Evolutionary conservation across 2,797 vertebrate genomes (phyloP), one percentile per base, ranked within the genome.

Genomic region (Luscinia luscinia): DNA sequence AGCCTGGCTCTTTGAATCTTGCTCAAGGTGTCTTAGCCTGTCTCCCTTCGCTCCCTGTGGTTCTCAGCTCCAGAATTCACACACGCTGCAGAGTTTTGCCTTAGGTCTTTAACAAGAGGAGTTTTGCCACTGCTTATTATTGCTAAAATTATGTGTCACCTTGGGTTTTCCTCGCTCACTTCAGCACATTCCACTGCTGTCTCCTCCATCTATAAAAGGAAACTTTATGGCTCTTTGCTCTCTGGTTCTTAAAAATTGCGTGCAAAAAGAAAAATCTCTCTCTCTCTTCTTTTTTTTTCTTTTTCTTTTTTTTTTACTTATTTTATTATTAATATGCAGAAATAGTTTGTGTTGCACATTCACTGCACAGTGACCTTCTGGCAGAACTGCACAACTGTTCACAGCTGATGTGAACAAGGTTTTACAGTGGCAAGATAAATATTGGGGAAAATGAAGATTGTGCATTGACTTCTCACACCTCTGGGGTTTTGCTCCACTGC

Each of bases 121-220:
- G 75, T 89, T 96, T 95, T 93, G 84, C 94, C 86, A 62, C 75
- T 90, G 93, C 94, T 96, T 96, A 96, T 97, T 96, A 95, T 90
- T 14, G 2, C 93, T 93, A 76, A 94, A 96, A 97, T 96, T 95
- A 96, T 93, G 93, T 95, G 95, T 97, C 96, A 97, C 94, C 95
- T 96, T 97, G 95, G 94, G 96, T 95, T 94, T 95, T 96, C 92
- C 93, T 94, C 27, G 48, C 94, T 96, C 95, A 61, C 89, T 95
- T 86, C 76, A 67, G 89, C 57, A 21, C 89, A 63, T 89, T 91
- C 88, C 6, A 12, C 96, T 79, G 88, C 96, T 74, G 93, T 89
- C 92, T 96, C 72, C 84, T 32, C 52, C 87, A 54, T 81, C 95
- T 93, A 90, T 95, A 96, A 96, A 96, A 93, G 83, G 92, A 93